Percentiles rank a stretch among this genome's conserved stretches.
Evolutionary conservation across 2,797 vertebrate species (phyloP).

Genomic region (Chloroceryle amazona): DNA sequence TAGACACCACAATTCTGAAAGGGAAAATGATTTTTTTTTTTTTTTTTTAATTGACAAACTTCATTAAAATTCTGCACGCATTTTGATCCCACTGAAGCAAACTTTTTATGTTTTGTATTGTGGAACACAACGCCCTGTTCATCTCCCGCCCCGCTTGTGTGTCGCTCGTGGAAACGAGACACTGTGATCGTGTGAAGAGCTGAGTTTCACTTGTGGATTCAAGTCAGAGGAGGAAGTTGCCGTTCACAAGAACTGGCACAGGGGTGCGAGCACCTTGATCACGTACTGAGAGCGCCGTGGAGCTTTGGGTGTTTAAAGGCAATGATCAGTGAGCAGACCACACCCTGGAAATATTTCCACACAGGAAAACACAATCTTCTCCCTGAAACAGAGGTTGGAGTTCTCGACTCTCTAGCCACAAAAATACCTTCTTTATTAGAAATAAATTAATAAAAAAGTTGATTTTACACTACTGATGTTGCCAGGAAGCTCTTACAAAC

Average conservation of each 20-base stretch:
- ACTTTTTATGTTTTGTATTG: background rate
- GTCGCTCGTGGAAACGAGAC: background rate
- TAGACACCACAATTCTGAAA: constrained; percentile 46
- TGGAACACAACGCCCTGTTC: background rate
- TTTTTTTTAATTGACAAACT: background rate
- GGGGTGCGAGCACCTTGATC: background rate
- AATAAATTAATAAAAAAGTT: background rate
- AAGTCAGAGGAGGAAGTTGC: background rate
- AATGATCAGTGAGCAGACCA: background rate
- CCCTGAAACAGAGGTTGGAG: background rate
- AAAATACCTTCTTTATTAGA: background rate
- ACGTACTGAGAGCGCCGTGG: background rate
- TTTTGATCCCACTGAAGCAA: constrained; percentile 16
- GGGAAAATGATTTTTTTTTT: background rate
- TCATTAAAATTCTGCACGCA: background rate
- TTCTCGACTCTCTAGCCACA: background rate
- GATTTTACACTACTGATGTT: background rate
- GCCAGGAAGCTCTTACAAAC: constrained; percentile 53
- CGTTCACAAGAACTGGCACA: background rate
- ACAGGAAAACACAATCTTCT: background rate
- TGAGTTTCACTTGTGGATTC: background rate
- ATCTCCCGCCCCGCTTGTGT: background rate
- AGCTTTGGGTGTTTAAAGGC: background rate
- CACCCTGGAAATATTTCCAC: background rate
- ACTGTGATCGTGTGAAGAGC: background rate